phyloP scores from a whole-genome alignment of 2,113 vertebrate genomes.

The Anas platyrhynchos region DNA sequence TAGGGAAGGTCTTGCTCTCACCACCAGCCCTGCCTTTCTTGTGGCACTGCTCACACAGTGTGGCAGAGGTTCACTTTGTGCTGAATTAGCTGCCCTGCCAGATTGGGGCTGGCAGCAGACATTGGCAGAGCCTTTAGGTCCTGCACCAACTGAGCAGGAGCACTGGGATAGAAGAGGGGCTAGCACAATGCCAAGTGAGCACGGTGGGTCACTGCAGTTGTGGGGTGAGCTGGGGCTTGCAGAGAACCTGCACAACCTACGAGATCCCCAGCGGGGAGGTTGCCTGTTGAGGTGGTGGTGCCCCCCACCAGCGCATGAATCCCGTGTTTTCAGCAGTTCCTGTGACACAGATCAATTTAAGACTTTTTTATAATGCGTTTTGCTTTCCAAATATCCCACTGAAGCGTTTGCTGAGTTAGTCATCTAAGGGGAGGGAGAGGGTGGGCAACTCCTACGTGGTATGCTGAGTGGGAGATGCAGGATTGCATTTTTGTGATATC shows the following conservation, averaged over 20 bases:
- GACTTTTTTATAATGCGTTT: not conserved
- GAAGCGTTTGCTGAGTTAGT: conserved; percentile 5
- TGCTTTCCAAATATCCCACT: not conserved
- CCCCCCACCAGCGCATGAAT: not conserved
- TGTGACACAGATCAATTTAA: conserved; percentile 5
- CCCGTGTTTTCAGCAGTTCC: not conserved
- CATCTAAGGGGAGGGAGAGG: not conserved
- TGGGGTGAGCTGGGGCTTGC: not conserved
- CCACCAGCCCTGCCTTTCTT: not conserved
- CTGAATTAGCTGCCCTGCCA: not conserved
- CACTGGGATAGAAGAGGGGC: not conserved
- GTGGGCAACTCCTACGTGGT: not conserved
- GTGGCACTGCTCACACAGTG: not conserved
- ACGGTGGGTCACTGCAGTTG: not conserved
- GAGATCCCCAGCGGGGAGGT: not conserved
- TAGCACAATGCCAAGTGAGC: not conserved
- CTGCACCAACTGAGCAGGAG: accelerated
- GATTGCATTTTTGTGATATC: not conserved
- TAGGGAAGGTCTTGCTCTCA: not conserved
- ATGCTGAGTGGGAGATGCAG: not conserved
- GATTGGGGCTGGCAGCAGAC: not conserved
- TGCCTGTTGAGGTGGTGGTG: not conserved
- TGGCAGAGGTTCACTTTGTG: not conserved
- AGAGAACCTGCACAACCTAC: not conserved
- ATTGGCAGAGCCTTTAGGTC: not conserved